phyloP scores from a whole-genome alignment of 2,888 invertebrate species.

The Axea sp. region DNA sequence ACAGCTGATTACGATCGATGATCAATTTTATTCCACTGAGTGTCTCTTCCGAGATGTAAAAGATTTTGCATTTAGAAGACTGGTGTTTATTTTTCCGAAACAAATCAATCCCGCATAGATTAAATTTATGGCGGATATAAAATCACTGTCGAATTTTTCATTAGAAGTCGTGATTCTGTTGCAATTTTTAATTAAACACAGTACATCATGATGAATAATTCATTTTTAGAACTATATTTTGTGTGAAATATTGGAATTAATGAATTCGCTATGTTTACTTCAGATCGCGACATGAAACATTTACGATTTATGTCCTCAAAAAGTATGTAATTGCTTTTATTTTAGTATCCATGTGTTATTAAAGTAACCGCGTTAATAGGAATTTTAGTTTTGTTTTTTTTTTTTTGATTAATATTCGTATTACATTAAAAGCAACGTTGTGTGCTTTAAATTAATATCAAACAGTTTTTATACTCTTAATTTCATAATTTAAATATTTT shows the following conservation, averaged over 20 bases:
- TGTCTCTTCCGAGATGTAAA: constrained; percentile 16
- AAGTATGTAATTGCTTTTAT: constrained; percentile 17
- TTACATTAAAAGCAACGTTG: too few relatives aligned
- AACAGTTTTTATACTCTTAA: too few relatives aligned
- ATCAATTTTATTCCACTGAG: constrained; percentile 11
- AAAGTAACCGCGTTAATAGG: not conserved
- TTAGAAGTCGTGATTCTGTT: constrained; percentile 24
- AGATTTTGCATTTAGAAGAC: too few relatives aligned
- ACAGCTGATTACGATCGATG: constrained; percentile 20
- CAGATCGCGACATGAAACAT: constrained; percentile 13
- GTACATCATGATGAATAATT: constrained; percentile 34
- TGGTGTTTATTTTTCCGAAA: too few relatives aligned
- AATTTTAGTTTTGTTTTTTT: not conserved
- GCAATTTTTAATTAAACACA: constrained; percentile 50
- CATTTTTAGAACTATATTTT: constrained; percentile 35
- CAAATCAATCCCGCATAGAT: constrained; percentile 27
- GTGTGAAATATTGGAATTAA: constrained; percentile 44
- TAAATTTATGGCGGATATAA: constrained; percentile 43
- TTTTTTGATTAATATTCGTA: too few relatives aligned
- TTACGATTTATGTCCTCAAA: constrained; percentile 1
- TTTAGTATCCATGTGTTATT: constrained; percentile 3
- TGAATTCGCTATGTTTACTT: constrained; percentile 31
- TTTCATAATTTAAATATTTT: too few relatives aligned
- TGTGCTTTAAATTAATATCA: too few relatives aligned
- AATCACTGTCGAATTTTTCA: constrained; percentile 42